A percentile compares a stretch with the other conserved stretches of the same genome.
These are phyloP conservation scores for Corella eumyota DNA, from an alignment of 23 tunicate species.

Conservation along the genomic window DNA sequence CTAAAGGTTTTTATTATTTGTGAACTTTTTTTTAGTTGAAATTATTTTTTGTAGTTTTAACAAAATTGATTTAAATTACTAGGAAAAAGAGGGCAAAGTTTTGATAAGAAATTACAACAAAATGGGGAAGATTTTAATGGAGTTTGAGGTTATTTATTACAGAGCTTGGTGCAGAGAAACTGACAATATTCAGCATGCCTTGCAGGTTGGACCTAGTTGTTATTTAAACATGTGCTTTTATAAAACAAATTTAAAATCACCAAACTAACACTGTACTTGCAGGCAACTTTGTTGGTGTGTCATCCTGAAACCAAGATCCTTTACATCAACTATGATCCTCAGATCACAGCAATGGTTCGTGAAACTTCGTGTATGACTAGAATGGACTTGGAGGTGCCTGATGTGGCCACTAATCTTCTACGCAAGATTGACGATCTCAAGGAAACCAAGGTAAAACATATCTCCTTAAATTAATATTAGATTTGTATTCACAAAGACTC, in stretches of 20 bases:
- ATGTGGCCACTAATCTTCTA: constrained; percentile 46
- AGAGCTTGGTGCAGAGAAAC: constrained; percentile 96
- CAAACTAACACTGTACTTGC: too few relatives aligned
- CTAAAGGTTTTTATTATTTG: too few relatives aligned
- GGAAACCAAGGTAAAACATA: constrained; percentile 38
- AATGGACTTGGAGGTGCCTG: constrained; percentile 81
- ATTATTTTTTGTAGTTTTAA: too few relatives aligned
- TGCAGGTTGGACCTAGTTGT: constrained; percentile 45
- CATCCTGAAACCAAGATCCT: constrained; percentile 89
- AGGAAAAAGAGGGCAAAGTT: constrained; percentile 81
- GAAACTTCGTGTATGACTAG: constrained; percentile 79
- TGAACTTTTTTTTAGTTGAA: too few relatives aligned
- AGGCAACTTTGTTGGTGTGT: constrained; percentile 90
- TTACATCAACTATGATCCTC: constrained; percentile 89
- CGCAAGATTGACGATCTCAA: constrained; percentile 60
- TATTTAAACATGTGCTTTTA: neutral
- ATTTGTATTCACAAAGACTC: too few relatives aligned
- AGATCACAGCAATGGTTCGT: constrained; percentile 75
- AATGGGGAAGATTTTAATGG: constrained; percentile 94
- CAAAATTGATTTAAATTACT: too few relatives aligned
- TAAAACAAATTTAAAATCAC: too few relatives aligned
- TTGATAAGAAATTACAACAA: constrained; percentile 69
- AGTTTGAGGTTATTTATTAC: constrained; percentile 85
- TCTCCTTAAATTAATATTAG: neutral
- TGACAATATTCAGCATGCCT: constrained; percentile 63